These are phyloP conservation scores for Strix occidentalis DNA, from an alignment of 2,797 vertebrate species.

Conservation along the genomic window DNA sequence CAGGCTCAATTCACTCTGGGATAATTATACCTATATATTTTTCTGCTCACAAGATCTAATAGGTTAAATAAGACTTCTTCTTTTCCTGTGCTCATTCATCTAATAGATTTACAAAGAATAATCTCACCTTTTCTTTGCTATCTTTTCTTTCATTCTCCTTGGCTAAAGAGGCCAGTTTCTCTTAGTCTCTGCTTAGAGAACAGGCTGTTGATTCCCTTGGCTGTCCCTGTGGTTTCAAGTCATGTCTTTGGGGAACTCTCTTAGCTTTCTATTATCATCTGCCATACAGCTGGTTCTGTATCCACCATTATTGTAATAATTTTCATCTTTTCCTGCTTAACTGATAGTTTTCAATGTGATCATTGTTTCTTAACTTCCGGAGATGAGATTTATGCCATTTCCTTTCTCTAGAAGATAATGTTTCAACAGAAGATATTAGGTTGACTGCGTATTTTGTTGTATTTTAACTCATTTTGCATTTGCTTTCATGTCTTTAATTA, in stretches of 20 bases:
- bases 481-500: background rate
- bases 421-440: background rate
- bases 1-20: background rate
- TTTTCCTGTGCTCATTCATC: background rate
- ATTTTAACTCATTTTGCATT: background rate
- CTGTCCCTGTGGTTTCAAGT: background rate
- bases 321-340: background rate
- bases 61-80: background rate
- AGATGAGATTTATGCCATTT: background rate
- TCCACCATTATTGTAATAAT: background rate
- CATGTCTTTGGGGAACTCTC: background rate
- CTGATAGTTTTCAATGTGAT: background rate
- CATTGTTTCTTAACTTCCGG: background rate
- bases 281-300: background rate
- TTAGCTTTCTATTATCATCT: background rate
- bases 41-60: background rate
- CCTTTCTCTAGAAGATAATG: background rate
- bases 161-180: background rate
- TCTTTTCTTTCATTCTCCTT: background rate
- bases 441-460: background rate
- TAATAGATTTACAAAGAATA: background rate
- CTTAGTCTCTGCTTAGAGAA: background rate
- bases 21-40: background rate
- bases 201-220: background rate
- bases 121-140: background rate